Base-by-base conservation (phyloP, 2,797 vertebrate genomes). In the Microchirus variegatus region DNA sequence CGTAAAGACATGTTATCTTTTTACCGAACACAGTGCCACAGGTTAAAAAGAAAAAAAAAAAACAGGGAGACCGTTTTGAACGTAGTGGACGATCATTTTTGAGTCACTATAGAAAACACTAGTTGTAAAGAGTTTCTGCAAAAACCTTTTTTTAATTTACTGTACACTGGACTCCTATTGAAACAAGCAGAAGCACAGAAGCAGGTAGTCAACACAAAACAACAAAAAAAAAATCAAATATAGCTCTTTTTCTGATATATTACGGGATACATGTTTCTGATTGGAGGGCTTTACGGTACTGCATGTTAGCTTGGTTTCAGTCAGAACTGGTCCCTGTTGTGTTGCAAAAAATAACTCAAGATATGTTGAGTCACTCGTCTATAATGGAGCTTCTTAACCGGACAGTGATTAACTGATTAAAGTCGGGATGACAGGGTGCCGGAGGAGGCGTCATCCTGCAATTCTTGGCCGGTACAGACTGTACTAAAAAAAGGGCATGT, bases 271-370 rank as follows among this genome's bases (percentile, higher is more conserved):
- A 75, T 60, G 62, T 63, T 66, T 75, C 45, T 43, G 65, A 67
- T 76, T 59, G 55, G 66, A 86, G 74, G 62, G 60, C 18, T 70
- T 81, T 63, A 57, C 60, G 78, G 68, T 67, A 47, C 37, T 46
- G 17, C 5, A 71, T 73, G 75, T 79, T 51, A 73, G 88, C 90
- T 90, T 87, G 90, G 77, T 72, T 89, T 85, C 75, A 85, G 87
- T 91, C 91, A 90, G 90, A 91, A 92, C 83, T 90, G 89, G 91
- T 90, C 90, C 90, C 88, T 76, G 77, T 70, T 87, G 84, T 83
- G 75, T 87, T 88, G 86, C 87, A 87, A 90, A 82, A 84, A 66
- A 83, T 85, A 82, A 70, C 64, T 80, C 51, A 40, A 67, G 79
- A 83, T 79, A 81, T 79, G 78, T 74, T 65, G 22, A 22, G 73